A percentile compares a stretch with the other conserved stretches of the same genome.
These are phyloP conservation scores for Brachionus angularis DNA, from an alignment of 1,140 invertebrate species.

Conservation along the genomic window DNA sequence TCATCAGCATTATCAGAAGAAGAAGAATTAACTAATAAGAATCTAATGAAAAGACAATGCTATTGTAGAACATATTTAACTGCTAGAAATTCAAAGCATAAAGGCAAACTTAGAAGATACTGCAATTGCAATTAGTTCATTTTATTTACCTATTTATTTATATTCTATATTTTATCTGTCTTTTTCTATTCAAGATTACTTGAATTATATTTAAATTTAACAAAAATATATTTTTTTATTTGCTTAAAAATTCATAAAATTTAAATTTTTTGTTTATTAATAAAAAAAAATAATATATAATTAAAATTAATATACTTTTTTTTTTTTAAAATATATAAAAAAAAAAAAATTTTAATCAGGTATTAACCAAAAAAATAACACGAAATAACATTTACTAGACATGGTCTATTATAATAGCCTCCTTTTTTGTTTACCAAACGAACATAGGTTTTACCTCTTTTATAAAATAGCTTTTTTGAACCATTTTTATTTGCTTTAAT, in stretches of 20 bases:
- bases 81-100: neutral
- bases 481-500: too few species aligned
- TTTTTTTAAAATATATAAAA: neutral
- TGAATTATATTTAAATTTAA: neutral
- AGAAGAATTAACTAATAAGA: too few species aligned
- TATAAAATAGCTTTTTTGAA: too few species aligned
- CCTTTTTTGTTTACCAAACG: constrained; percentile 40
- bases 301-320: too few species aligned
- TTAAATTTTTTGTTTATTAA: too few species aligned
- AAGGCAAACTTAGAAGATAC: constrained; percentile 2
- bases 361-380: constrained; percentile 43
- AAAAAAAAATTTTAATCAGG: constrained; percentile 1
- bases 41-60: too few species aligned
- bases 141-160: neutral
- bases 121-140: neutral
- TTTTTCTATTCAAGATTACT: neutral
- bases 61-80: neutral
- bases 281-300: too few species aligned
- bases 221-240: too few species aligned
- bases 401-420: constrained; percentile 27
- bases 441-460: constrained; percentile 22
- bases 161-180: neutral
- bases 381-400: constrained; percentile 41
- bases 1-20: too few species aligned
- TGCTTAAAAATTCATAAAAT: too few species aligned